Base-by-base conservation (phyloP, 2,888 invertebrate species). In the Pyralis farinalis region DNA sequence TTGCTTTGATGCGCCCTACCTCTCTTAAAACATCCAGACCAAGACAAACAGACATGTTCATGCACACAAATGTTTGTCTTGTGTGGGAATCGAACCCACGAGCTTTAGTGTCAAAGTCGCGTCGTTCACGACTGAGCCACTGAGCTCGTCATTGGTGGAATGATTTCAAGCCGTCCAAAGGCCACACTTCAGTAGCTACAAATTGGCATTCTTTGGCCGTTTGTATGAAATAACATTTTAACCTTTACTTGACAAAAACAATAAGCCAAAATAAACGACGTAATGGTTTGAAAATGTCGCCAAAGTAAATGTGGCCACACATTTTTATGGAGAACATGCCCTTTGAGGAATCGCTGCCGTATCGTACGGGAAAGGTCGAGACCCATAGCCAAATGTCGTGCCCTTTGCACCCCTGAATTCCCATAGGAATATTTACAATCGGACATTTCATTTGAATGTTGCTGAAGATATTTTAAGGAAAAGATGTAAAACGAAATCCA, bases 331-430 rank as follows among this genome's bases (percentile, higher is more conserved):
- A 62, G 65, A 63, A 56, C 55, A 45, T 58, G 80, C 70, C 80
- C 82, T 82, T 84, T 84, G 61, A 52, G 51, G 56, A 62, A 52
- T 47, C 57, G 55, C 55, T 53, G 55, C 53, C 53, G 59, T 67
- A 33, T 56, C 71, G 63, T n/a, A 49, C 53, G 67, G 63, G 55
- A 75, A 83, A 85, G 85, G 85, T 81, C 61, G 76, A 51, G 62
- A 85, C 70, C 83, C 85, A 85, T 79, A 73, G 58, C 64, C 49
- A 61, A 56, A 58, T 78, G 74, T 74, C 73, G 53, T 58, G 70
- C 72, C 84, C 84, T 83, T 83, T 83, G 53, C 55, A 56, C 25
- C 25, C 25, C 25, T n/a, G 25, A 25, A 25, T 25, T 8, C 25
- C n/a, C 8, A 8, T 4, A n/a, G 25, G 25, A 25, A 4, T 25